Evolutionary conservation across 2,888 invertebrate genomes (phyloP).

Genomic region (Trisateles emortualis): DNA sequence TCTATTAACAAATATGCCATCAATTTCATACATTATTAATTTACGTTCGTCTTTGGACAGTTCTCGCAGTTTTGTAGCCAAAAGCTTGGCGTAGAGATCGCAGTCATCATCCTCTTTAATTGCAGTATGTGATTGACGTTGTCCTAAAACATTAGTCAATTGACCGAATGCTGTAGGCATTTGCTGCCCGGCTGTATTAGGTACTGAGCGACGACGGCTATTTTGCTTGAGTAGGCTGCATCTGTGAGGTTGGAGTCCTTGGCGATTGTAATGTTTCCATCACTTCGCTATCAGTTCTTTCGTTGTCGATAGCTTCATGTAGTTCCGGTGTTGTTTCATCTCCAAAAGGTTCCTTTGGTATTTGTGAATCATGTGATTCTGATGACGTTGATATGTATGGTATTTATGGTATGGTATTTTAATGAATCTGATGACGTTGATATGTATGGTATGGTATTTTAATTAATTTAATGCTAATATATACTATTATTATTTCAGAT

Average conservation of each 20-base stretch:
- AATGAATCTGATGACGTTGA: too few species aligned
- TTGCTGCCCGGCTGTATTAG: constrained; percentile 19
- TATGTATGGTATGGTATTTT: constrained; percentile 29
- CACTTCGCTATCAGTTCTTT: neutral
- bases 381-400: constrained; percentile 37
- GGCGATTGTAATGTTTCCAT: neutral
- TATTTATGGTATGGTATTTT: too few species aligned
- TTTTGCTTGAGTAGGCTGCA: constrained; percentile 17
- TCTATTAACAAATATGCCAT: constrained; percentile 34
- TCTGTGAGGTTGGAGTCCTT: constrained; percentile 4
- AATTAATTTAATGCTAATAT: constrained; percentile 27
- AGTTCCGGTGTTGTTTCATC: constrained; percentile 31
- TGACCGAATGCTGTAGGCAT: constrained; percentile 20
- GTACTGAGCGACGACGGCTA: constrained; percentile 12
- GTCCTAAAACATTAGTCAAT: constrained; percentile 22
- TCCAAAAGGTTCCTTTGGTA: constrained; percentile 30
- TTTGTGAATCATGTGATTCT: constrained; percentile 34
- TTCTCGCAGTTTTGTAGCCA: constrained; percentile 38
- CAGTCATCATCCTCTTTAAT: constrained; percentile 22
- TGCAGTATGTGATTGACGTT: constrained; percentile 11
- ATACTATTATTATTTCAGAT: constrained; percentile 23
- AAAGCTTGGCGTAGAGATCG: constrained; percentile 17
- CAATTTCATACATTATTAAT: constrained; percentile 38
- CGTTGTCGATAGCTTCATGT: constrained; percentile 25
- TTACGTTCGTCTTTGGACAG: constrained; percentile 29